Percentiles rank a stretch among this genome's conserved stretches.
Conservation (phyloP, 2,888 invertebrate genomes). For the Drosophila birchii region DNA sequence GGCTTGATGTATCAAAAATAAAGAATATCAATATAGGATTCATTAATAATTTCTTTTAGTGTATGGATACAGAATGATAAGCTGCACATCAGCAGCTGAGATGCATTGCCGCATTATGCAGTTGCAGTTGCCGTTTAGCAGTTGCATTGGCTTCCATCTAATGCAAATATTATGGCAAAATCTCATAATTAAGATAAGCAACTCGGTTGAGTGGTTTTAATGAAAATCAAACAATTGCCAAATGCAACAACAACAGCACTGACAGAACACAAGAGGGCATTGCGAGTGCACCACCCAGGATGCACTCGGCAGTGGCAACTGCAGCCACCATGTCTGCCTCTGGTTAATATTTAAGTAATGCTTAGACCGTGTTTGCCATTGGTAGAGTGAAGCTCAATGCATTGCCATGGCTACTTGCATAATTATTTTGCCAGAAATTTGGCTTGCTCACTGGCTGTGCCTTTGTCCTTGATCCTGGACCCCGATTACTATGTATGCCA, state of each 20-base stretch:
- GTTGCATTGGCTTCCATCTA: constrained; percentile 43
- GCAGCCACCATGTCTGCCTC: neutral
- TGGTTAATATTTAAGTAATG: constrained; percentile 58
- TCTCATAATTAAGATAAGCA: constrained; percentile 78
- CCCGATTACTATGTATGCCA: neutral
- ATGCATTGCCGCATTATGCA: constrained; percentile 44
- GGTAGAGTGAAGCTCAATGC: constrained; percentile 1
- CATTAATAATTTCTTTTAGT: neutral
- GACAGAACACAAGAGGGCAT: constrained; percentile 4
- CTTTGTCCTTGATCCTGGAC: neutral
- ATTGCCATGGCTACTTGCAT: constrained; percentile 25
- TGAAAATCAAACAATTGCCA: constrained; percentile 71
- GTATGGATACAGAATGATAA: neutral
- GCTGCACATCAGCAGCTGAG: constrained; percentile 13
- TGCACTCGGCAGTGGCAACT: neutral
- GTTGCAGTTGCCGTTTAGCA: constrained; percentile 49
- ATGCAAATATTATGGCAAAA: constrained; percentile 73
- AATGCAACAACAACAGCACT: constrained; percentile 39
- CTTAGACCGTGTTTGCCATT: constrained; percentile 23
- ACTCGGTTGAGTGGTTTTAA: constrained; percentile 66
- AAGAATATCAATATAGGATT: too few relatives aligned
- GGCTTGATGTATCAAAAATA: too few relatives aligned
- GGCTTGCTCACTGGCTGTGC: neutral
- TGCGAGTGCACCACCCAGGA: neutral
- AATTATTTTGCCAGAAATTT: constrained; percentile 27